A percentile compares a stretch with the other conserved stretches of the same genome.
Conservation (phyloP, 2,888 invertebrate genomes). For the Pheosia tremula region DNA sequence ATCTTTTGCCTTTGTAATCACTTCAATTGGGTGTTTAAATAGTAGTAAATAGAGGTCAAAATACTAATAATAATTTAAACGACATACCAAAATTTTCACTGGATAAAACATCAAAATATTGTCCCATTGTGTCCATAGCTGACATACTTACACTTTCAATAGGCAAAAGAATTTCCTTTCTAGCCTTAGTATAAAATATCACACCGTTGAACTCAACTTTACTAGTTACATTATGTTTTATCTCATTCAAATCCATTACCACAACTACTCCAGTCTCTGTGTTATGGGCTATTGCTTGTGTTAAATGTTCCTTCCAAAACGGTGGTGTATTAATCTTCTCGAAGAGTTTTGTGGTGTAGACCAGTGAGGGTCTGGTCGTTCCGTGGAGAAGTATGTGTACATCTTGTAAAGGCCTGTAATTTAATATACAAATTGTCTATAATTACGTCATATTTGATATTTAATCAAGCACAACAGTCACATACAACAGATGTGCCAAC, state of each 20-base stretch:
- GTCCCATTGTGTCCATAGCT: conserved; percentile 53
- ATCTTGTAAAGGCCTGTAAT: conserved; percentile 61
- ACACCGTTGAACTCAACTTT: conserved; percentile 58
- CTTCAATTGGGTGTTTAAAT: no score
- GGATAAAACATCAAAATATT: conserved; percentile 60
- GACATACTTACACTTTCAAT: conserved; percentile 59
- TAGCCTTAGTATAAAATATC: conserved; percentile 50
- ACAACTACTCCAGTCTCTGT: conserved; percentile 45
- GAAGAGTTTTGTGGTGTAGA: conserved; percentile 65
- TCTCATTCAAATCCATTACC: conserved; percentile 55
- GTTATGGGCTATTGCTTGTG: conserved; percentile 35
- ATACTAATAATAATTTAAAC: background rate
- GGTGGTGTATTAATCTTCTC: conserved; percentile 41
- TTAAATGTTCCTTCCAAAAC: conserved; percentile 52
- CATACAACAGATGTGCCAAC: no score
- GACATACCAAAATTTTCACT: conserved; percentile 42
- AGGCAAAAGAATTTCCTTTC: conserved; percentile 53
- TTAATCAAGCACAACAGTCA: no score
- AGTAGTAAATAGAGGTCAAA: no score
- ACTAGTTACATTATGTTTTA: conserved; percentile 47
- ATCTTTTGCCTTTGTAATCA: no score
- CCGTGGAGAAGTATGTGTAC: conserved; percentile 57
- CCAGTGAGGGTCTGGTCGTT: conserved; percentile 39
- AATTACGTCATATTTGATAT: no score
- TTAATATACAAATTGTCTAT: background rate